A percentile compares a stretch with the other conserved stretches of the same genome.
Evolutionary conservation across 2,888 invertebrate genomes (phyloP).

Genomic region (Campopleginae sp.): DNA sequence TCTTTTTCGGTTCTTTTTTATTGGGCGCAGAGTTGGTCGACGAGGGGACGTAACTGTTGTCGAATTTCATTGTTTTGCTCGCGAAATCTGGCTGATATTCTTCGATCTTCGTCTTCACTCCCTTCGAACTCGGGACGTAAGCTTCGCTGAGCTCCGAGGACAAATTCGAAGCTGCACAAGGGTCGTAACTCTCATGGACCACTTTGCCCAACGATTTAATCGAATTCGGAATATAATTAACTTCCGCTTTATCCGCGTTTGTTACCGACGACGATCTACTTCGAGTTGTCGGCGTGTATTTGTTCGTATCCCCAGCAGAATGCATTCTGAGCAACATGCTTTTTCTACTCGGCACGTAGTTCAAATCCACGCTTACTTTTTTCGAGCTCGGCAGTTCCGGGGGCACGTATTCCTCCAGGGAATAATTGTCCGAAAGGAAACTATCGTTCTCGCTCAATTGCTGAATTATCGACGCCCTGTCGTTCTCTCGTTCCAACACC

Average conservation of each 20-base stretch:
- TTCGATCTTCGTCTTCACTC: slow-evolving; percentile 70
- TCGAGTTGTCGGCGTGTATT: slow-evolving; percentile 73
- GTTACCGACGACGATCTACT: slow-evolving; percentile 27
- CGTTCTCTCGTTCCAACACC: slow-evolving; percentile 14
- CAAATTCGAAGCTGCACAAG: slow-evolving; percentile 63
- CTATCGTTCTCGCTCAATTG: slow-evolving; percentile 53
- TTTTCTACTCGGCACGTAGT: slow-evolving; percentile 77
- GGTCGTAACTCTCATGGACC: slow-evolving; percentile 74
- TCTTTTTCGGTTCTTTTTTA: slow-evolving; percentile 43
- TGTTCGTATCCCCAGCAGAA: slow-evolving; percentile 68
- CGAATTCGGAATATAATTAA: slow-evolving; percentile 76
- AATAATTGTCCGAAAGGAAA: slow-evolving; percentile 57
- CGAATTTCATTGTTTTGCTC: slow-evolving; percentile 76
- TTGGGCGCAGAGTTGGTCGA: slow-evolving; percentile 32
- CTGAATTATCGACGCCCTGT: slow-evolving; percentile 28
- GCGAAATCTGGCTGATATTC: slow-evolving; percentile 78
- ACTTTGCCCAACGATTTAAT: slow-evolving; percentile 63
- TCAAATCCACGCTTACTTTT: slow-evolving; percentile 67
- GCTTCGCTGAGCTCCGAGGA: slow-evolving; percentile 65
- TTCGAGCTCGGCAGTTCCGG: slow-evolving; percentile 68
- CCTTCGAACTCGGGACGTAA: slow-evolving; percentile 77
- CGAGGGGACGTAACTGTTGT: slow-evolving; percentile 77
- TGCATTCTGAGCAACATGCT: slow-evolving; percentile 73
- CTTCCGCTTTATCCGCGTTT: slow-evolving; percentile 27
- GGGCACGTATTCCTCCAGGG: slow-evolving; percentile 76